Base-by-base conservation (phyloP, 2,888 invertebrate genomes). In the Gibbula magus region DNA sequence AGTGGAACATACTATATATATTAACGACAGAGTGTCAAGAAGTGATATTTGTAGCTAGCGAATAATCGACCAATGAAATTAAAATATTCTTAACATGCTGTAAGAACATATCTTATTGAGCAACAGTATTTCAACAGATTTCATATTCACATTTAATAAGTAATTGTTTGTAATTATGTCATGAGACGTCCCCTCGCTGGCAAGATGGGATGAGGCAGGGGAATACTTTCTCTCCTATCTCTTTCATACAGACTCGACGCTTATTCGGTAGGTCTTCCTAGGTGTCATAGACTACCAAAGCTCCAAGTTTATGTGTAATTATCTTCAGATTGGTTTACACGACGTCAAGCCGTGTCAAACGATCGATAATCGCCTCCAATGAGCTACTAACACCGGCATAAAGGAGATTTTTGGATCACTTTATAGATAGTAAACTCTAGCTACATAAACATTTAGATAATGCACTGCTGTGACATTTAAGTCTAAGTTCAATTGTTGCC, bases 221-320 rank as follows among this genome's bases (percentile, higher is more conserved):
- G 2, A 13, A 39, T 70, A 35, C 35, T 35, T 35, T 70, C 20
- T 20, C 35, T n/a, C 32, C 70, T 70, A 70, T 70, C 70, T 70
- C 20, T 39, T 70, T 20, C 70, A 70, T 70, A 20, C 35, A 8
- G 32, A 20, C 20, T 70, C 39, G 29, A 29, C 32, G 70, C 35
- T 35, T 20, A 35, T 35, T 29, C 61, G 10, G 3, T 29, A 29
- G 61, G 29, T 61, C 29, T 61, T 61, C 29, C 25, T 25, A 29
- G 61, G 70, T 70, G 70, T 70, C 70, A 70, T 39, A 70, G 39
- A 20, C 39, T 32, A 20, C 10, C 35, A 70, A 70, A 70, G 16
- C 70, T 35, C 35, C 32, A 35, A 32, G 70, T 70, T 70, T 70
- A 70, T 70, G 70, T 70, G 39, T 32, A 70, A 70, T 70, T 70